phyloP scores from a whole-genome alignment of 2,113 vertebrate species.

The Equus przewalskii region DNA sequence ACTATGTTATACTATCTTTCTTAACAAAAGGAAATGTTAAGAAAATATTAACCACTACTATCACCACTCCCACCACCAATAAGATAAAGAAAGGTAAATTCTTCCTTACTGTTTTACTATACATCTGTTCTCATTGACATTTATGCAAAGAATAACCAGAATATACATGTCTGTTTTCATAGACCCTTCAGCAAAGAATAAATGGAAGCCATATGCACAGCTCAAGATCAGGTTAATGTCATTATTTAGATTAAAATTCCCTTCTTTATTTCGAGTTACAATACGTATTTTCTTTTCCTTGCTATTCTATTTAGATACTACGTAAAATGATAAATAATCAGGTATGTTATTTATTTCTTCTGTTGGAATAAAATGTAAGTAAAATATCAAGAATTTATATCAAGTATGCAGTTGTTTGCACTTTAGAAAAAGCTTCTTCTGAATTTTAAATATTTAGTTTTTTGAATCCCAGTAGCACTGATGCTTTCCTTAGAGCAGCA shows the following conservation, averaged over 20 bases:
- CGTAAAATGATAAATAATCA: background rate
- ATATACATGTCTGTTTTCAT: background rate
- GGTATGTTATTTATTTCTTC: background rate
- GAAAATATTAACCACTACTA: background rate
- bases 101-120: background rate
- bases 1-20: background rate
- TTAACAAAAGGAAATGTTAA: background rate
- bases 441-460: slow-evolving; percentile 12
- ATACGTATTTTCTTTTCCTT: background rate
- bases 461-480: background rate
- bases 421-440: background rate
- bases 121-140: background rate
- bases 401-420: background rate
- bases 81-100: too few species aligned
- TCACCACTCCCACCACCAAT: background rate
- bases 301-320: background rate
- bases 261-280: background rate
- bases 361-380: background rate
- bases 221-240: background rate
- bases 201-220: background rate
- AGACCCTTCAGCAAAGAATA: background rate
- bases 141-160: background rate
- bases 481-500: background rate
- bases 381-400: background rate
- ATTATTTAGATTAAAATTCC: background rate